These are phyloP conservation scores for Apantesis nais DNA, from an alignment of 2,888 invertebrate genomes.

Conservation along the genomic window DNA sequence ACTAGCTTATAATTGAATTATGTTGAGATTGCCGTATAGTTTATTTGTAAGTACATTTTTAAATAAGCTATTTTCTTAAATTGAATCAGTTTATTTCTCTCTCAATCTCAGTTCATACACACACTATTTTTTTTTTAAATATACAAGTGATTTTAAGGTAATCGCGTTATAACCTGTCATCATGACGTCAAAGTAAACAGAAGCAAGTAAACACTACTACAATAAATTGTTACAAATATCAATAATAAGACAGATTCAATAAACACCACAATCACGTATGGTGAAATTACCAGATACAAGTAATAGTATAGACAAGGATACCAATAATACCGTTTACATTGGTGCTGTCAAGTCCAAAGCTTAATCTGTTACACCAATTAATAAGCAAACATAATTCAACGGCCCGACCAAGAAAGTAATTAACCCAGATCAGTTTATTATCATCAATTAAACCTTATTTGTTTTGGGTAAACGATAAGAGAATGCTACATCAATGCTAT, in stretches of 20 bases:
- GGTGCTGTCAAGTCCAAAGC: conserved; percentile 20
- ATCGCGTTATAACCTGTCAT: no score
- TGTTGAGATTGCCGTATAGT: no score
- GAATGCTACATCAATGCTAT: no score
- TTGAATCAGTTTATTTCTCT: no score
- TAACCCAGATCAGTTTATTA: conserved; percentile 1
- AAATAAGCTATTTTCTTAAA: no score
- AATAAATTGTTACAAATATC: conserved; percentile 9
- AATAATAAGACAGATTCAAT: conserved; percentile 16
- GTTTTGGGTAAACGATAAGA: conserved; percentile 1
- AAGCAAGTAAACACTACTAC: not conserved
- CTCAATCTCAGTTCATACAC: no score
- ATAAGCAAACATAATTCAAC: conserved; percentile 26
- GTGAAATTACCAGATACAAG: conserved; percentile 21
- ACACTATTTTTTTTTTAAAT: no score
- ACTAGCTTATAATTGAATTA: no score
- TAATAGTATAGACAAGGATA: no score
- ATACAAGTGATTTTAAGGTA: no score
- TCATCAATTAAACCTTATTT: conserved; percentile 1
- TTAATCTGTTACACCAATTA: conserved; percentile 33
- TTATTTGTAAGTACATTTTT: no score
- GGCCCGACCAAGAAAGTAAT: conserved; percentile 9
- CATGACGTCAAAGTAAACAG: not conserved
- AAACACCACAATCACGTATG: conserved; percentile 12
- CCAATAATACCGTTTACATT: conserved; percentile 39